Evolutionary conservation across 2,888 invertebrate species (phyloP).

Genomic region (Sesia apiformis): DNA sequence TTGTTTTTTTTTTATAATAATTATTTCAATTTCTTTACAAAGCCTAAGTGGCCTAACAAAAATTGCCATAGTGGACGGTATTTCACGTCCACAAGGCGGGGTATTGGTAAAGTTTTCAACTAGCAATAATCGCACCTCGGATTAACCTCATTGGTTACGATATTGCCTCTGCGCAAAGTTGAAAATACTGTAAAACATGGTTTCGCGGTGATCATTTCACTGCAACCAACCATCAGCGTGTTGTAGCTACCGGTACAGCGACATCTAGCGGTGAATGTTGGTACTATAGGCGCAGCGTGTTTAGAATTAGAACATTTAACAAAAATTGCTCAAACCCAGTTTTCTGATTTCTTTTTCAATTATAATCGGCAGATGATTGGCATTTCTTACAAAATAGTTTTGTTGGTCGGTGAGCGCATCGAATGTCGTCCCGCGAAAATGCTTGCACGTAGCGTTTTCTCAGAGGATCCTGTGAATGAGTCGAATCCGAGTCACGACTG

Average conservation of each 20-base stretch:
- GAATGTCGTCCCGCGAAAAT: slow-evolving; percentile 35
- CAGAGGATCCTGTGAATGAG: slow-evolving; percentile 48
- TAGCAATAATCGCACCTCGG: slow-evolving; percentile 93
- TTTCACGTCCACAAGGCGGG: slow-evolving; percentile 91
- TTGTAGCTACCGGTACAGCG: too few relatives aligned
- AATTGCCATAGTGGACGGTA: slow-evolving; percentile 90
- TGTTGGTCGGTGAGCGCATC: neutral
- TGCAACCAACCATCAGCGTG: too few relatives aligned
- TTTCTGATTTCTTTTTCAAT: too few relatives aligned
- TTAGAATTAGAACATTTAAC: too few relatives aligned
- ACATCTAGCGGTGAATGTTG: too few relatives aligned
- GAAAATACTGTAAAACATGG: slow-evolving; percentile 13
- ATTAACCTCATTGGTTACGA: slow-evolving; percentile 90
- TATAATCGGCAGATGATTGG: neutral
- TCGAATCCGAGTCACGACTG: slow-evolving; percentile 41
- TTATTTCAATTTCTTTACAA: too few relatives aligned
- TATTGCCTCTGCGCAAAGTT: slow-evolving; percentile 94
- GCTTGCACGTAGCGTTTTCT: slow-evolving; percentile 55
- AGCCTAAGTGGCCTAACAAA: slow-evolving; percentile 78
- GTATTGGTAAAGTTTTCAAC: slow-evolving; percentile 90
- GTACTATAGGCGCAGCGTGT: too few relatives aligned
- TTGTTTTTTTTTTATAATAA: too few relatives aligned
- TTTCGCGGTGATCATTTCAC: too few relatives aligned
- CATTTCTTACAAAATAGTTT: neutral
- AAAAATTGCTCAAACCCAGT: too few relatives aligned